Conservation (phyloP, 2,113 vertebrate species). For the Myiozetetes cayanensis region DNA sequence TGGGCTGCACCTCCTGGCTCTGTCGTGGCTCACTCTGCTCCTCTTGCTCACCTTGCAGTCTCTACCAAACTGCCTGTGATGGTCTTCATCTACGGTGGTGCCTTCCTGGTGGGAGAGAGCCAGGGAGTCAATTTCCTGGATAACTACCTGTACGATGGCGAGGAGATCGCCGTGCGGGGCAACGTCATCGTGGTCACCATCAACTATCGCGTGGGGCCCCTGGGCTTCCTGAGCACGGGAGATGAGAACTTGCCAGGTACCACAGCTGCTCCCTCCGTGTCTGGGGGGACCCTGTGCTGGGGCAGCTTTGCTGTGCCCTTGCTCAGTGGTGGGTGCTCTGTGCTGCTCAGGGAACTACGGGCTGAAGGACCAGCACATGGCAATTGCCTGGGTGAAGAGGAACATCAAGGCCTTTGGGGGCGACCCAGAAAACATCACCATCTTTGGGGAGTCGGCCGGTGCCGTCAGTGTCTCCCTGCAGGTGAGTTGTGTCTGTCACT, state of each 20-base stretch:
- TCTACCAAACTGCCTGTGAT: constrained; percentile 87
- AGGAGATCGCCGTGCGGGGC: constrained; percentile 86
- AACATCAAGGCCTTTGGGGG: constrained; percentile 92
- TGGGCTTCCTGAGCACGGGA: constrained; percentile 94
- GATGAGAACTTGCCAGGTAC: constrained; percentile 81
- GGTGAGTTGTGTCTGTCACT: constrained; percentile 61
- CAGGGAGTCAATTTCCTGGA: constrained; percentile 83
- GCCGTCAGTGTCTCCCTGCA: constrained; percentile 84
- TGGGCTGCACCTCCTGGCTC: not conserved
- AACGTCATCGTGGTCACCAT: constrained; percentile 91
- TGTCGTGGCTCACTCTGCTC: not conserved
- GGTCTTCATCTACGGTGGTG: constrained; percentile 90
- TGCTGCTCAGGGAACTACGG: constrained; percentile 86
- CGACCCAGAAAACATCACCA: constrained; percentile 86
- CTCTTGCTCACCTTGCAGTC: constrained; percentile 66
- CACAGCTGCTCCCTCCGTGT: not conserved
- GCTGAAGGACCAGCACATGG: constrained; percentile 93
- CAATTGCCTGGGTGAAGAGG: constrained; percentile 93
- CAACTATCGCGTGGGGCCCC: constrained; percentile 87
- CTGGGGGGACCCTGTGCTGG: rapidly evolving
- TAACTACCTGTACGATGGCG: constrained; percentile 87
- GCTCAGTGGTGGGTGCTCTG: not conserved
- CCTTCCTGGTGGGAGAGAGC: constrained; percentile 78
- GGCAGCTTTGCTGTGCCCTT: not conserved
- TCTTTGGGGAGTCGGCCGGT: constrained; percentile 95